A percentile compares a stretch with the other conserved stretches of the same genome.
phyloP scores from a whole-genome alignment of 2,113 vertebrate genomes.

The Reinhardtius hippoglossoides region DNA sequence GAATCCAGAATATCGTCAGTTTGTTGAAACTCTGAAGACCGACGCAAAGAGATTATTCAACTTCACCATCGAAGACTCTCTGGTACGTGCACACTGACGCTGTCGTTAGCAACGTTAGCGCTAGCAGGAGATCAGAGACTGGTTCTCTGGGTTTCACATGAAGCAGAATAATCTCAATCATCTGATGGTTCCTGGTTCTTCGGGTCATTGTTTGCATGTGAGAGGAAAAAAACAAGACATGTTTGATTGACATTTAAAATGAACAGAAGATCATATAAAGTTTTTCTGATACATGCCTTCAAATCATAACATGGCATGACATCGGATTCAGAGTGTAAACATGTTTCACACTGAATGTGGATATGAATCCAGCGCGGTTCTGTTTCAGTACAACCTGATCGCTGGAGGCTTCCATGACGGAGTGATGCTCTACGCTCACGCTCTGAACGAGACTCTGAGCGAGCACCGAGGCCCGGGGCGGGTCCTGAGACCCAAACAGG shows the following conservation, averaged over 20 bases:
- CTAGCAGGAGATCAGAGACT: background rate
- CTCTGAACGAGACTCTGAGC: constrained; percentile 89
- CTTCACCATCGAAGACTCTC: constrained; percentile 85
- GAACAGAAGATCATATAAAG: too few relatives aligned
- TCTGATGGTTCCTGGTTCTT: background rate
- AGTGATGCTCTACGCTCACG: constrained; percentile 89
- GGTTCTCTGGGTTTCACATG: too few relatives aligned
- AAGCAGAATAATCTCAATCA: background rate
- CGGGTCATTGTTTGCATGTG: too few relatives aligned
- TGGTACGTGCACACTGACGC: constrained; percentile 75
- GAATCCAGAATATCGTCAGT: constrained; percentile 84
- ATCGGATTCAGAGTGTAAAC: too few relatives aligned
- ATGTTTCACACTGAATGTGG: too few relatives aligned
- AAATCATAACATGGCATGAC: too few relatives aligned
- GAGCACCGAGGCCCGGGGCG: constrained; percentile 74
- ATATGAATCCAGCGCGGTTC: background rate
- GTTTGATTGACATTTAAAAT: too few relatives aligned
- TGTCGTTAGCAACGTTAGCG: background rate
- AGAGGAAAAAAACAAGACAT: too few relatives aligned
- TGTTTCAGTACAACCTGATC: constrained; percentile 85
- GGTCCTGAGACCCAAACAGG: constrained; percentile 48
- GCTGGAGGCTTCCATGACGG: constrained; percentile 94
- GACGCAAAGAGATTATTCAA: constrained; percentile 83
- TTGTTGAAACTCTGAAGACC: constrained; percentile 82
- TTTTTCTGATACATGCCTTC: too few relatives aligned